Base-by-base conservation (phyloP, 2,888 invertebrate species). In the Punctoribates punctum region DNA sequence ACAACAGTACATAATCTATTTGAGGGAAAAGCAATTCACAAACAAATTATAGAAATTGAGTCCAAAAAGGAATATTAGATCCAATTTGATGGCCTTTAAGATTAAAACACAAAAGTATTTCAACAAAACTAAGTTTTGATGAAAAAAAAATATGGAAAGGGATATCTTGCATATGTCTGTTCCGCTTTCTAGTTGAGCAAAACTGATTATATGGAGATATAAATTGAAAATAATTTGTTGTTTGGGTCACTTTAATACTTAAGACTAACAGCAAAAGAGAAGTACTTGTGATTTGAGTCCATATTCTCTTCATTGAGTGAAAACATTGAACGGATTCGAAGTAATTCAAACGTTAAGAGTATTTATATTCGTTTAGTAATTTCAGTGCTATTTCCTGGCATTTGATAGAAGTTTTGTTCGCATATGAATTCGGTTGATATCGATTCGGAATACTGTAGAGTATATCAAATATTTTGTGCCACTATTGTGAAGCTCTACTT, bases 341-440 rank as follows among this genome's bases (percentile, higher is more conserved):
- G 46, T 70, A 70, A 70, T 70, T 23, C 70, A 42, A 70, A 42
- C 23, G 42, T 70, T 70, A 42, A 70, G 38, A 70, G 70, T 70
- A 70, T 70, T 70, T 70, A 70, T 70, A 70, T 38, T 70, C 20
- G 13, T 70, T 46, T 70, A n/a, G 70, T 70, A 70, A 70, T 70
- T 70, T 70, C 70, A 70, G 20, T 70, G 42, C 34, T 23, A 38
- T 70, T 46, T 70, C 23, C 42, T 70, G 17, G 9, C 17, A 23
- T 27, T 70, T 42, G 20, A 70, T 70, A 70, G 11, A 70, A 70
- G 42, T 70, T 42, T 70, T 46, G 42, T 46, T 70, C 38, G 70
- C 42, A 42, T 70, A 70, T 70, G 42, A 70, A 70, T 42, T 70
- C 70, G 42, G 42, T 42, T 70, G 15, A 62, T 29, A 70, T 70